These are phyloP conservation scores for Ochropleura leucogaster DNA, from an alignment of 2,888 invertebrate genomes.

Conservation along the genomic window DNA sequence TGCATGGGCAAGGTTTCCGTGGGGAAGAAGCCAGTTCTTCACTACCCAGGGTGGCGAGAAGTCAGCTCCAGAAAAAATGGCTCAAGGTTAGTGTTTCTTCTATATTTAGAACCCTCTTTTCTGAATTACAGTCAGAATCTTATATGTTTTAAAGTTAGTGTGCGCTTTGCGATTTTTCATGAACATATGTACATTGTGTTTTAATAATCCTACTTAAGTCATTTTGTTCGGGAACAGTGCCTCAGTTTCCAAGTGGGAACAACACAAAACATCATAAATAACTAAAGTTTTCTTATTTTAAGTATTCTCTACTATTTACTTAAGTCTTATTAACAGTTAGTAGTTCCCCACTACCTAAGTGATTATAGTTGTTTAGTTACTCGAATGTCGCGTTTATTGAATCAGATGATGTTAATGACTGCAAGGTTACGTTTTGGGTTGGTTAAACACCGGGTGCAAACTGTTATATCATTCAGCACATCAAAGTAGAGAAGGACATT, in stretches of 20 bases:
- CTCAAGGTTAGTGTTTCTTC: slow-evolving; percentile 51
- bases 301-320: background rate
- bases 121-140: background rate
- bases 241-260: background rate
- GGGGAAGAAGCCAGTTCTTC: slow-evolving; percentile 69
- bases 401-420: slow-evolving; percentile 2
- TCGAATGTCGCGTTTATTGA: background rate
- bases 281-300: background rate
- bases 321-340: background rate
- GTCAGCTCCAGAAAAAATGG: slow-evolving; percentile 47
- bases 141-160: background rate
- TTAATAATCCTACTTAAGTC: background rate
- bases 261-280: background rate
- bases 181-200: background rate
- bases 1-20: slow-evolving; percentile 71
- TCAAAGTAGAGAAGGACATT: background rate
- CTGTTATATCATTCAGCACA: background rate
- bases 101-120: background rate
- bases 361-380: background rate
- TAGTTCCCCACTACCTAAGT: background rate
- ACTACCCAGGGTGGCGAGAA: slow-evolving; percentile 56
- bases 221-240: background rate
- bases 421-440: background rate
- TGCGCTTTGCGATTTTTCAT: background rate
- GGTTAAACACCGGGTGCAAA: no score